Evolutionary conservation across 2,113 vertebrate species (phyloP).

Genomic region (Oreochromis tanganicae): DNA sequence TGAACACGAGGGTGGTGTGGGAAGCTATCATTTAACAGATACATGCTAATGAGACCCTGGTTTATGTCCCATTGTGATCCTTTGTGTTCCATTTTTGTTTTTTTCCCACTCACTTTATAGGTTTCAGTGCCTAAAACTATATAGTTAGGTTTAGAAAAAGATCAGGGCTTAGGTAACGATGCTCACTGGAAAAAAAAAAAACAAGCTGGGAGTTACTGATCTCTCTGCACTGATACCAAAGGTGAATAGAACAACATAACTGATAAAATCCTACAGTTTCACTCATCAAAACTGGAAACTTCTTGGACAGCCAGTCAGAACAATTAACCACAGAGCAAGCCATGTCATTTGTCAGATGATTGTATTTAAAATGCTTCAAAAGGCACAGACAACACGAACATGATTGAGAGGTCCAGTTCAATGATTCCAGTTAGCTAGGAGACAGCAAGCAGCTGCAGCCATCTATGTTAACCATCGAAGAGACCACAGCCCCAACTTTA

Average conservation of each 20-base stretch:
- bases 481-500: not conserved
- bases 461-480: too few species aligned
- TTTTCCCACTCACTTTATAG: accelerated
- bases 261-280: too few species aligned
- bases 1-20: not conserved
- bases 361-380: too few species aligned
- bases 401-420: too few species aligned
- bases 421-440: too few species aligned
- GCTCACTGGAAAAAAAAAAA: not conserved
- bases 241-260: too few species aligned
- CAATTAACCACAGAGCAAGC: too few species aligned
- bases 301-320: too few species aligned
- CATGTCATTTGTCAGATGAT: too few species aligned
- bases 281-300: too few species aligned
- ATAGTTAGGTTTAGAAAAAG: not conserved
- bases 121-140: not conserved
- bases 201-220: not conserved
- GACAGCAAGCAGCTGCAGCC: too few species aligned
- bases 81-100: not conserved
- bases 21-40: not conserved
- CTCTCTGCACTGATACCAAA: not conserved
- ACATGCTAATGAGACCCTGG: not conserved
- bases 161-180: not conserved
- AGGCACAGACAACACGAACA: too few species aligned
- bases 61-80: not conserved